Percentiles rank a stretch among this genome's conserved stretches.
Evolutionary conservation across 2,888 invertebrate genomes (phyloP).

Genomic region (Drosophila putrida): DNA sequence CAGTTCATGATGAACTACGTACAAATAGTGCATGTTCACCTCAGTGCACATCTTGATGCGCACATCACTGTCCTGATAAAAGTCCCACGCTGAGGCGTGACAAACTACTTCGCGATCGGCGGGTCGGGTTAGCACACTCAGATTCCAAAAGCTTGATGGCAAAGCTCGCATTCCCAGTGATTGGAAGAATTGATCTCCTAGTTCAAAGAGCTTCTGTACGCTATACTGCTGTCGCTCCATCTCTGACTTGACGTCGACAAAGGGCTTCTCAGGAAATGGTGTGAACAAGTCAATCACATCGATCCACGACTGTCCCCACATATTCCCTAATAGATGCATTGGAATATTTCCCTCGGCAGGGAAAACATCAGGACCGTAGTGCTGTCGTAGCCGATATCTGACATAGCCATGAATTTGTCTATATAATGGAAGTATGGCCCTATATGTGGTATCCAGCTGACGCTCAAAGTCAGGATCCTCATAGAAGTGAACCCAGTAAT

Average conservation of each 20-base stretch:
- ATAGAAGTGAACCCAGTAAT: constrained; percentile 90
- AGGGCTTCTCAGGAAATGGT: constrained; percentile 90
- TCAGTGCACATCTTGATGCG: constrained; percentile 89
- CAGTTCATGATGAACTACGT: constrained; percentile 89
- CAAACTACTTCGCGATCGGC: constrained; percentile 90
- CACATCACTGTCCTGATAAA: constrained; percentile 93
- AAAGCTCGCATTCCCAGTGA: constrained; percentile 92
- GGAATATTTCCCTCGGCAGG: constrained; percentile 90
- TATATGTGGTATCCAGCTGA: constrained; percentile 89
- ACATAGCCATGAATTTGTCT: constrained; percentile 93
- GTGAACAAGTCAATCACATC: constrained; percentile 86
- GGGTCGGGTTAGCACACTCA: constrained; percentile 93
- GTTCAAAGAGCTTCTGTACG: constrained; percentile 90
- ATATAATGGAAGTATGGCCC: constrained; percentile 92
- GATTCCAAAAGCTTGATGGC: constrained; percentile 92
- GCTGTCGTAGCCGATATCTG: constrained; percentile 89
- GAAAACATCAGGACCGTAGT: constrained; percentile 90
- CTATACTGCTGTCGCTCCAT: constrained; percentile 91
- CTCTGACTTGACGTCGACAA: constrained; percentile 90
- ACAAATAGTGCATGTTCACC: constrained; percentile 87
- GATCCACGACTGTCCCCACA: constrained; percentile 94
- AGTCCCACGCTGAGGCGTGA: constrained; percentile 96
- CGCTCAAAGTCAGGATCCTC: constrained; percentile 90
- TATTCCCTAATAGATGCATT: constrained; percentile 91
- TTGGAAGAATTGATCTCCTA: constrained; percentile 94